phyloP scores from a whole-genome alignment of 1,140 invertebrate species.

The Trachelipus rathkii region DNA sequence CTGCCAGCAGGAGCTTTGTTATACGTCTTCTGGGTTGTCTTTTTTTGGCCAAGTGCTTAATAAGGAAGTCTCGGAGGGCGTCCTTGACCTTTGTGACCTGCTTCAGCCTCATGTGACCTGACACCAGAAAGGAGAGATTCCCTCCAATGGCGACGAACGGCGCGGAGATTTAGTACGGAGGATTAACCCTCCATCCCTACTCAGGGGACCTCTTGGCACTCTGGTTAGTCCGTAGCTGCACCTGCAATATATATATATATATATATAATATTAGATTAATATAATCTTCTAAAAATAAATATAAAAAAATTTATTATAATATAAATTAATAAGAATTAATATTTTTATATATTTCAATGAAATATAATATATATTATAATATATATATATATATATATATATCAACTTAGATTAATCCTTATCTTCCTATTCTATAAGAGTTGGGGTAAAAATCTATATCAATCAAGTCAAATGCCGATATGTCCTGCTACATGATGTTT shows the following conservation, averaged over 20 bases:
- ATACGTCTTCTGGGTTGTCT: not conserved
- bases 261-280: conserved; percentile 6
- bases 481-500: no score
- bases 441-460: no score
- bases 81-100: conserved; percentile 2
- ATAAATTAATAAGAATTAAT: not conserved
- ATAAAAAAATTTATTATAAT: not conserved
- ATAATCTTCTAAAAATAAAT: not conserved
- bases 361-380: not conserved
- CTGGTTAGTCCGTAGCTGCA: conserved; percentile 8
- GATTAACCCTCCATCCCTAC: not conserved
- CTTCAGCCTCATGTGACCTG: not conserved
- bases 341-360: not conserved
- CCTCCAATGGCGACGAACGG: not conserved
- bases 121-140: not conserved
- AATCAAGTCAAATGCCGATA: no score
- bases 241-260: conserved; percentile 7
- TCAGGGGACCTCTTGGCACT: conserved; percentile 4
- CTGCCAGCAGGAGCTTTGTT: not conserved
- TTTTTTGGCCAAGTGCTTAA: not conserved
- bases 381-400: no score
- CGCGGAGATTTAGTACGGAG: conserved; percentile 1
- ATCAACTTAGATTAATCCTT: no score
- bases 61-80: not conserved
- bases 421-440: no score